Percentiles rank a stretch among this genome's conserved stretches.
These are phyloP conservation scores for Chondrosia reniformis DNA, from an alignment of 37 sponge, comb jelly and placozoan species.

Conservation along the genomic window DNA sequence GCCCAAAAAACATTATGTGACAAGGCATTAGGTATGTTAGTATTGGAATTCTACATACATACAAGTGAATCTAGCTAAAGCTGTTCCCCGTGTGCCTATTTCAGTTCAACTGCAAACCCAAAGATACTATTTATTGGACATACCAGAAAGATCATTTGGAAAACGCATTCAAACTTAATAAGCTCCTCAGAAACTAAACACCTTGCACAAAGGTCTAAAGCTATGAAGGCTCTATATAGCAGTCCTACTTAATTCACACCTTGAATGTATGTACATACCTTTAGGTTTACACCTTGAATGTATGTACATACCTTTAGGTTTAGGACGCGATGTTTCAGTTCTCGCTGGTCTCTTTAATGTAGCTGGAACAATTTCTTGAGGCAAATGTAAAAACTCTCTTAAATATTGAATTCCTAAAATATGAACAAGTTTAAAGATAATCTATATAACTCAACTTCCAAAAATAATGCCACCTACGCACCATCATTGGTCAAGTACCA, in stretches of 20 bases:
- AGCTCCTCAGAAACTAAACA: no score
- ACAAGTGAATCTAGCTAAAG: not conserved
- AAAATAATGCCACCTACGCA: constrained; percentile 22
- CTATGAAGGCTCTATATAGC: no score
- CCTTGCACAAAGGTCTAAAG: no score
- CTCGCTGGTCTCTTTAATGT: constrained; percentile 88
- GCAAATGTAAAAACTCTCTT: constrained; percentile 91
- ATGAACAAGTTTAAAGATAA: not conserved
- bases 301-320: constrained; percentile 52
- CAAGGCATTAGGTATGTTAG: no score
- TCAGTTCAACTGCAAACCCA: no score
- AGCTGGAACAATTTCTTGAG: constrained; percentile 93
- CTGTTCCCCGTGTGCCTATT: no score
- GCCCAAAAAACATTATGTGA: no score
- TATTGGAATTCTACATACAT: no score
- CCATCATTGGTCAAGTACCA: constrained; percentile 98
- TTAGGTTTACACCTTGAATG: constrained; percentile 15
- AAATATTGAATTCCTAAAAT: constrained; percentile 83
- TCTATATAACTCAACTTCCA: not conserved
- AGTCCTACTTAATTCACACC: not conserved
- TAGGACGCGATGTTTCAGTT: constrained; percentile 61
- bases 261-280: constrained; percentile 20
- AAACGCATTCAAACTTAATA: no score
- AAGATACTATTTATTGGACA: no score
- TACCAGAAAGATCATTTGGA: not conserved